These are phyloP conservation scores for Podarcis cretensis DNA, from an alignment of 2,113 vertebrate species.

Conservation along the genomic window DNA sequence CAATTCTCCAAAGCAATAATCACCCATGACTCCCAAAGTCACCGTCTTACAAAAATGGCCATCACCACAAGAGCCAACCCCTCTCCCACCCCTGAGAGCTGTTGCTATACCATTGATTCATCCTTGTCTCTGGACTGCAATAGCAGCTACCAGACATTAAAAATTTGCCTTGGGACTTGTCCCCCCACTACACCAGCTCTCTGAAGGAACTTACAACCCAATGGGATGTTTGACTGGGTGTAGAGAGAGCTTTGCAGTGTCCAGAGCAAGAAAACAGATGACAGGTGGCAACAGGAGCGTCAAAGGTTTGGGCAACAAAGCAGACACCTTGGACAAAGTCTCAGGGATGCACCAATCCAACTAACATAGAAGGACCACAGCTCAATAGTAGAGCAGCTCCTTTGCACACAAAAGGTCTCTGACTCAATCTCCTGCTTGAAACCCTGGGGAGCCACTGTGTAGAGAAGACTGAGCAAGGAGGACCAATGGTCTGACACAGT, in stretches of 20 bases:
- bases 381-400: no score
- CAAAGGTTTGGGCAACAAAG: background rate
- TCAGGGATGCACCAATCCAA: background rate
- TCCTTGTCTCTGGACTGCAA: background rate
- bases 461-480: no score
- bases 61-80: fast-evolving
- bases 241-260: background rate
- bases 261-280: background rate
- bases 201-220: background rate
- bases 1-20: background rate
- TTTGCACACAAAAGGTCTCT: no score
- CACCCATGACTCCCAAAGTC: fast-evolving
- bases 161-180: background rate
- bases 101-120: fast-evolving
- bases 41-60: background rate
- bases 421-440: no score
- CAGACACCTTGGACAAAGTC: no score
- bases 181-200: constrained; percentile 64
- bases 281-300: background rate
- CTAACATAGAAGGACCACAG: no score
- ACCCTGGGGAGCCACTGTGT: no score
- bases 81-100: fast-evolving
- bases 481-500: no score
- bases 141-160: background rate
- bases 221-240: background rate